Evolutionary conservation across 1,140 invertebrate species (phyloP), one percentile per base, ranked within the genome.

Genomic region (Steinernema khuongi): DNA sequence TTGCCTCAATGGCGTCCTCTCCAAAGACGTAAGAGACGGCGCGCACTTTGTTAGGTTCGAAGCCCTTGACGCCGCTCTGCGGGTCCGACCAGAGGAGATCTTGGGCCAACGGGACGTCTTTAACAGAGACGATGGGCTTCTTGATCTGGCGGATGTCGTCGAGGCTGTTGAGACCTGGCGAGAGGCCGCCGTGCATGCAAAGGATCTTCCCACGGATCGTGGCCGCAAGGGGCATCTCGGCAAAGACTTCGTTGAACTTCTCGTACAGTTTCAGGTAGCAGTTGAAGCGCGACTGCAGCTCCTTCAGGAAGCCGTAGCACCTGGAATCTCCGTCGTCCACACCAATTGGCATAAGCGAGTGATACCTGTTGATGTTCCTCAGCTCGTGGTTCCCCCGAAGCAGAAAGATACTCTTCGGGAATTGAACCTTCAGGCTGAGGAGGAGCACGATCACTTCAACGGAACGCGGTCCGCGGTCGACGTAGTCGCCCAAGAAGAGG

Each of bases 141-240:
- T 68, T 71, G 11, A 44, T 11, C 43, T 60, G 4, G 50, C 72
- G 75, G n/a, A 82, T 74, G 67, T 83, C 83, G 19, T 86, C 81
- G 31, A 89, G 91, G 77, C 68, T 79, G 30, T 84, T 78, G 18
- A 93, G 84, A 84, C 92, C 91, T 22, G 92, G 91, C 82, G 91
- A 91, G 14, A 82, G 60, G 50, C 83, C 74, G 31, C 80, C 74
- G 32, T 77, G 76, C 76, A 77, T 77, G 77, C 75, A 76, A 4
- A 78, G 75, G 44, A 92, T 92, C 85, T 92, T 92, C 83, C 92
- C 90, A 81, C 92, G 91, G 77, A 92, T 91, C 80, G 95, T 92
- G 43, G 92, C 93, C 67, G 93, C 94, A 7, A 81, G 32, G 1
- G 80, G 80, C 67, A 81, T 50, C 18, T 44, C 60, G 26, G 73